Base-by-base conservation (phyloP, 2,888 invertebrate species). In the Choreutis nemorana region DNA sequence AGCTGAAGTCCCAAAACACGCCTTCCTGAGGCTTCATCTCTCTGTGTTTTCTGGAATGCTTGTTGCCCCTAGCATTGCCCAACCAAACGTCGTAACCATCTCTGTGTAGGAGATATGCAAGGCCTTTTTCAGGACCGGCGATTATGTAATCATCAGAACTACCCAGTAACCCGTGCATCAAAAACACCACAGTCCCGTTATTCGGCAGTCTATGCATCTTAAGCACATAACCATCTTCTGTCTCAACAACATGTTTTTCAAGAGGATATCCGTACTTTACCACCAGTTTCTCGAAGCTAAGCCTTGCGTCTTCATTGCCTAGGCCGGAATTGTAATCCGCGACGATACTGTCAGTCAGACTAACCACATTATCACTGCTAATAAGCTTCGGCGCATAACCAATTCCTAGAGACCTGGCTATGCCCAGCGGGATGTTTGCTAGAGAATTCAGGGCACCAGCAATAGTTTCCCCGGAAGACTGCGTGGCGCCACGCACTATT, bases 71-170 rank as follows among this genome's bases (percentile, higher is more conserved):
- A 3, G 83, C 82, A 55, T 92, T 93, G 0, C 88, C 87, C 58
- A 93, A 57, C 92, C 92, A 94, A 0, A 89, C 86, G 41, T 89
- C 89, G 44, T 84, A 88, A 3, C 86, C 86, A 28, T 77, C 62
- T 23, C 83, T 79, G 1, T 85, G 80, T 2, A 89, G 53, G 1
- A 81, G 44, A 38, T 73, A 83, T 1, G 67, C 67, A 5, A 71
- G 41, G 1, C 57, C 59, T 27, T 39, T 51, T 2, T 50, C 48
- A 0, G 57, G 55, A 1, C 73, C 73, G 0, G 62, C 49, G 6
- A 66, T 28, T 2, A 73, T 41, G 26, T 42, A 73, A 33, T 71
- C 70, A 27, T 71, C 70, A 2, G 70, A 51, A 36, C 67, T 62
- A 1, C 61, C 60, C 3, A 63, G 35, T 18, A 72, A 23, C 0